These are phyloP conservation scores for Wasmannia auropunctata DNA, from an alignment of 1,140 invertebrate species.

Conservation along the genomic window DNA sequence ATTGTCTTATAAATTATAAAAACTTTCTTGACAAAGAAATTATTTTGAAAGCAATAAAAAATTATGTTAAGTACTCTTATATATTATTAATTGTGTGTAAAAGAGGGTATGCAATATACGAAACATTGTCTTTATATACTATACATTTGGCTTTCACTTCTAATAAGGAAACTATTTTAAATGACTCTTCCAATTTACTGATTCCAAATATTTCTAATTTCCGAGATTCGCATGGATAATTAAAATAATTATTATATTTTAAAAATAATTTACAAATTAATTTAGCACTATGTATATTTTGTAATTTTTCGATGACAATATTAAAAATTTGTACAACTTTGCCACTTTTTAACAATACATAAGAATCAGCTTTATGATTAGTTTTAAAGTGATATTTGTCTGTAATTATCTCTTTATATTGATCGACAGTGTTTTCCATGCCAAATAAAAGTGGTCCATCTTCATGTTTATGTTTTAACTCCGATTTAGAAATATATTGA, in stretches of 20 bases:
- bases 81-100: background rate
- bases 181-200: background rate
- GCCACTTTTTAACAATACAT: conserved; percentile 2
- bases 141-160: background rate
- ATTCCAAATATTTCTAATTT: conserved; percentile 11
- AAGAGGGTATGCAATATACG: background rate
- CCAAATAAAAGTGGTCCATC: background rate
- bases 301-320: background rate
- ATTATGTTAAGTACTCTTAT: too few species aligned
- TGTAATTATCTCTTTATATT: conserved; percentile 22
- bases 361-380: background rate
- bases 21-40: too few species aligned
- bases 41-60: too few species aligned
- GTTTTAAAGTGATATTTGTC: background rate
- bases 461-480: background rate
- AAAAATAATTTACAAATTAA: conserved; percentile 11
- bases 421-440: background rate
- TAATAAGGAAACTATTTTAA: background rate
- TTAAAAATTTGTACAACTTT: conserved; percentile 12
- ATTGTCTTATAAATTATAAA: too few species aligned
- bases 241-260: conserved; percentile 9
- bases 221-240: background rate
- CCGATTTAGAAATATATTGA: background rate
- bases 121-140: too few species aligned
- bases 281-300: background rate